Conservation (phyloP, 2,888 invertebrate genomes). For the Fragum sueziense region DNA sequence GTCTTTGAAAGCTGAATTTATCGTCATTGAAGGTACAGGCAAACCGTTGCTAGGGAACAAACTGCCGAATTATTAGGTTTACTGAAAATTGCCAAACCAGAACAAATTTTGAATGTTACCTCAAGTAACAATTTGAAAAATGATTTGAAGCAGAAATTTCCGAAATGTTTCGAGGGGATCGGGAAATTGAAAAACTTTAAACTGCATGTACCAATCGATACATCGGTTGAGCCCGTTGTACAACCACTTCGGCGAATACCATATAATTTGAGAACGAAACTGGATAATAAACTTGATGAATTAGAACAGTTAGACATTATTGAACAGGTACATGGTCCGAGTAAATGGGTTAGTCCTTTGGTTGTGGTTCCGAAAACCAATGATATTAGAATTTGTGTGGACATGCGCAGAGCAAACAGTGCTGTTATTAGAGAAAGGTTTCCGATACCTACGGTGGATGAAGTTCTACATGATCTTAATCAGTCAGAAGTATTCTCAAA, state of each 20-base stretch:
- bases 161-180: conserved; percentile 30
- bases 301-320: conserved; percentile 59
- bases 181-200: conserved; percentile 44
- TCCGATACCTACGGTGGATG: conserved; percentile 54
- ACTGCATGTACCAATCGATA: conserved; percentile 29
- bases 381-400: conserved; percentile 55
- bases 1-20: conserved; percentile 4
- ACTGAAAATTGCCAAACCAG: conserved; percentile 6
- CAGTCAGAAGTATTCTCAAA: conserved; percentile 45
- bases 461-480: conserved; percentile 54
- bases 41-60: conserved; percentile 10
- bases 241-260: conserved; percentile 39
- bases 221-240: conserved; percentile 38
- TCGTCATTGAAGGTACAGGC: conserved; percentile 15
- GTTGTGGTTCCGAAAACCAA: conserved; percentile 57
- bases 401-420: conserved; percentile 55
- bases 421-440: conserved; percentile 46
- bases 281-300: conserved; percentile 43
- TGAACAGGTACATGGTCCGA: conserved; percentile 60
- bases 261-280: conserved; percentile 36
- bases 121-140: not conserved
- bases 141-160: too few species aligned
- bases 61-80: conserved; percentile 24
- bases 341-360: conserved; percentile 57
- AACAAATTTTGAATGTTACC: not conserved